Base-by-base conservation (phyloP, 2,113 vertebrate genomes). In the Rhabdomys dilectus region DNA sequence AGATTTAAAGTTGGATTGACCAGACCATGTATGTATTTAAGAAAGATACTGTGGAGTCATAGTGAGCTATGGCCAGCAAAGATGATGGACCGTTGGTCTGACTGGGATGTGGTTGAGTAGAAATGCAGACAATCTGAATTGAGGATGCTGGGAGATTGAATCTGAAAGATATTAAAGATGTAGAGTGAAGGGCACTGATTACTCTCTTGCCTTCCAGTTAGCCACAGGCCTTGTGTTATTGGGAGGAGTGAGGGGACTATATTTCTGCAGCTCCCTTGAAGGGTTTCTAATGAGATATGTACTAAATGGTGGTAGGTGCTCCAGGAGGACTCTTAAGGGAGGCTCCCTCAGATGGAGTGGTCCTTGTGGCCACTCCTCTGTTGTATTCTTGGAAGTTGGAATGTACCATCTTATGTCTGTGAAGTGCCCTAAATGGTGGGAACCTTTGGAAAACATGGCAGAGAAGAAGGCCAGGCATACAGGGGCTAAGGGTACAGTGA, bases 91-190 rank as follows among this genome's bases (percentile, higher is more conserved):
- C 48, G 80, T 21, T 51, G 58, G 70, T 89, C 58, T 39, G 17
- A 78, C 39, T 53, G 70, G 60, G 85, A 84, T 58, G 22, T 12
- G 31, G 24, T 5, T 36, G 88, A 92, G 89, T 48, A 91, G 70
- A 77, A 73, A 88, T 89, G 72, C 53, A 42, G 17, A 88, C 5
- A 4, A 19, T 91, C 66, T 73, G 81, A 95, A 92, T 84, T n/a
- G 39, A 64, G 64, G 42, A 56, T 22, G 34, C 36, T 76, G 80
- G 75, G n/a, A 95, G 87, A 45, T 64, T 68, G 42, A 68, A 70
- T 85, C 60, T 76, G 51, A 77, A 80, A 95, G n/a, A 76, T 53
- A 60, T 29, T 86, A 81, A 94, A 56, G 78, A 78, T n/a, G 26
- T 72, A 72, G 64, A 86, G 78, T 68, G 73, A 22, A 22, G 39